Evolutionary conservation across 2,797 vertebrate species (phyloP).

Genomic region (Crenuchus spilurus): DNA sequence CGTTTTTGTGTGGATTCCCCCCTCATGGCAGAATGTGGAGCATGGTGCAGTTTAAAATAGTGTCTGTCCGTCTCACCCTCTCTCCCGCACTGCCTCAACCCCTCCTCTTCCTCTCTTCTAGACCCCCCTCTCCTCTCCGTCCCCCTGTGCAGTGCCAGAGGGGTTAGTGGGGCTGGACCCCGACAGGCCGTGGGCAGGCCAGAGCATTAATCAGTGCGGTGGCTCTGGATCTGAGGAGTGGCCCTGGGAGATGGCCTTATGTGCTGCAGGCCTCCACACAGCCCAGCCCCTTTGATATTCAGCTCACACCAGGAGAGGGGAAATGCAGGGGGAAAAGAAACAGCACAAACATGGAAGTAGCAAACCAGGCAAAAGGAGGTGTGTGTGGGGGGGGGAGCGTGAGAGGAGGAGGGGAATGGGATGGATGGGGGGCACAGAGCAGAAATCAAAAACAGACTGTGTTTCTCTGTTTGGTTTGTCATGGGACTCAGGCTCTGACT

Average conservation of each 20-base stretch:
- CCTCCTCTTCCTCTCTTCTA: conserved; percentile 65
- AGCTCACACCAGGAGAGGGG: conserved; percentile 87
- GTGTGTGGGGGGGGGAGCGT: conserved; percentile 58
- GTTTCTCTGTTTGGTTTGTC: conserved; percentile 86
- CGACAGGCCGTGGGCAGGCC: conserved; percentile 68
- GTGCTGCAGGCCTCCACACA: conserved; percentile 83
- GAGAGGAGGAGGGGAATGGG: conserved; percentile 60
- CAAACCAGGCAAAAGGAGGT: conserved; percentile 66
- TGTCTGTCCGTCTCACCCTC: conserved; percentile 69
- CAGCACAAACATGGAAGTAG: conserved; percentile 76
- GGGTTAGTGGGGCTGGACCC: conserved; percentile 63
- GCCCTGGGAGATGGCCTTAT: conserved; percentile 79
- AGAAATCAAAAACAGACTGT: conserved; percentile 87
- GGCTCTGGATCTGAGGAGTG: conserved; percentile 77
- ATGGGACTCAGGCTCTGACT: conserved; percentile 80
- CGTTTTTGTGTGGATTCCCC: conserved; percentile 27
- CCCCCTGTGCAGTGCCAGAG: conserved; percentile 70
- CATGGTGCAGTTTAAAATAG: conserved; percentile 68
- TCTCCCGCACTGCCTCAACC: conserved; percentile 36
- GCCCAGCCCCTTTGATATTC: conserved; percentile 87
- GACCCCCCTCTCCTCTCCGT: conserved; percentile 25
- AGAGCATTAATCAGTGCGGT: conserved; percentile 81
- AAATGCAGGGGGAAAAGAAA: conserved; percentile 79
- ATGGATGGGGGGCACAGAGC: conserved; percentile 59
- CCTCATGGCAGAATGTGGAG: conserved; percentile 30